Evolutionary conservation across 2,888 invertebrate genomes (phyloP), one percentile per base, ranked within the genome.

Genomic region (Agrochola lychnidis): DNA sequence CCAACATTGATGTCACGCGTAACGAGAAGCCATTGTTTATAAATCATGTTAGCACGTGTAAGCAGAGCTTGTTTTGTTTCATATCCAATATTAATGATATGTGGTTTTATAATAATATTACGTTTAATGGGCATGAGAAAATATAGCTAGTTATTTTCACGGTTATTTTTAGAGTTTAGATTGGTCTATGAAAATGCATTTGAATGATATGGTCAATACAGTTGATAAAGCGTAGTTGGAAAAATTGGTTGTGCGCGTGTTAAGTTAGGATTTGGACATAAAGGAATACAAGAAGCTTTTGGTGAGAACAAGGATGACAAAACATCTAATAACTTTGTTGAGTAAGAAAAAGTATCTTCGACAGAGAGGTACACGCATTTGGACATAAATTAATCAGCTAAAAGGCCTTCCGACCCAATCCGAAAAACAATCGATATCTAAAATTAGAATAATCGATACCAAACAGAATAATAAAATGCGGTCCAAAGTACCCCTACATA

Each of bases 41-140:
- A 88, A 89, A 90, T 90, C 80, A 76, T 61, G 61, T 79, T 82
- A 79, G 72, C 79, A 82, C 86, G 70, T 85, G 75, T 73, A 78
- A 85, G 30, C 36, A 69, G 25, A 59, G 19, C 6, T 72, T 63
- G 74, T 59, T 48, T 36, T 22, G 19, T 45, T 40, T 71, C 66
- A 30, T 73, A 45, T 67, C 7, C 25, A 78, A 62, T 51, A 56
- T 61, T 40, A 73, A 45, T 59, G n/a, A 68, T 76, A 68, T 70
- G 16, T 70, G 53, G n/a, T 66, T 70, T 63, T 36, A 30, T 70
- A 61, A 61, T 57, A 72, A 61, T 71, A 57, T 16, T 64, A 36
- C 22, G 36, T 57, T 63, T 69, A 79, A 80, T 73, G 19, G 36
- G 14, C 56, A 56, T 71, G 57, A 74, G 1, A 66, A 70, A 66